Evolutionary conservation across 1,140 invertebrate species (phyloP), one percentile per base, ranked within the genome.

Genomic region (Tigriopus japonicus): DNA sequence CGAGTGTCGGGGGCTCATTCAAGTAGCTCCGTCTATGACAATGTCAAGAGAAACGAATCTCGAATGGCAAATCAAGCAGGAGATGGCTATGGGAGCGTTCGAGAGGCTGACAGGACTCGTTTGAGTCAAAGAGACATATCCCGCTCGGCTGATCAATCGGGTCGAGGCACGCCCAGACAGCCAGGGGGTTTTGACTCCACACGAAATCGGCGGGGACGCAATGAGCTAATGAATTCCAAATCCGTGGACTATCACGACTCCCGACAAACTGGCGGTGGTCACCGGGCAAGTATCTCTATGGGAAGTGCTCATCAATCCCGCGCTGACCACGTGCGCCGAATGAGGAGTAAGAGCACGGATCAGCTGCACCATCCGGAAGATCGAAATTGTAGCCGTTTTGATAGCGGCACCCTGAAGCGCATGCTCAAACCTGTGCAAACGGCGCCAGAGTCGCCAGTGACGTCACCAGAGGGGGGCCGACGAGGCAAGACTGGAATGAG

Each of bases 401-500:
- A 88, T 71, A 86, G 87, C 64, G 87, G 85, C 70, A 92, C 87
- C 1, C 74, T 95, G 63, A 93, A 94, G 69, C 78, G 86, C 51
- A 91, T 95, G 85, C 74, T 95, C 63, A 92, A 93, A 67, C 89
- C 89, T 21, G 85, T 95, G 78, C 85, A 88, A 67, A 87, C 84
- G 69, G 85, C 86, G 51, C 64, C 64, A 58, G 65, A 64, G 51
- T 63, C 68, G 28, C 63, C 64, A 3, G 85, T 86, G 10, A 88
- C 86, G 13, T 87, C 86, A 59, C 86, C 86, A 9, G 87, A 90
- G 85, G 87, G 81, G 81, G 83, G 40, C 0, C 76, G 85, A 17
- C 78, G 85, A 21, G 75, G 84, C 17, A 65, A 62, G 60, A 66
- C 53, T 24, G 43, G 58, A 59, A 35, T 62, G 58, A 35, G 62